These are phyloP conservation scores for Colaptes auratus DNA, from an alignment of 2,113 vertebrate species.

Conservation along the genomic window DNA sequence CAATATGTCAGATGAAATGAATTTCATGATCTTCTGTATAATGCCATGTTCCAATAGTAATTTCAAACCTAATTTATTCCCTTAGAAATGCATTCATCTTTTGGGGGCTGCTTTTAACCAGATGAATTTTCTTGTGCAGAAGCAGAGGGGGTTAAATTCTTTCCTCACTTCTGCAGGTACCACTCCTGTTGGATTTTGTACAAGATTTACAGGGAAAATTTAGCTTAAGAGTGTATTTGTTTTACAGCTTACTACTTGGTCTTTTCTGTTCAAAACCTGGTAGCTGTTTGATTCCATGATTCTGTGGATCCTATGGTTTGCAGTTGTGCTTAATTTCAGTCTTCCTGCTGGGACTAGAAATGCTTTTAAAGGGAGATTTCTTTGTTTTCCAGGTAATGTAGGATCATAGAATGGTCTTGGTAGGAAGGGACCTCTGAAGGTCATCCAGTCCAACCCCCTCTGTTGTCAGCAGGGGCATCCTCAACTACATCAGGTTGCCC, in stretches of 20 bases:
- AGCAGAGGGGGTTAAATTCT: conserved; percentile 44
- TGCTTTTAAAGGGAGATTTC: conserved; percentile 11
- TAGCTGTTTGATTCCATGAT: conserved; percentile 9
- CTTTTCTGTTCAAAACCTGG: not conserved
- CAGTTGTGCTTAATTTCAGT: conserved; percentile 20
- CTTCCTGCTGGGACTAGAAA: conserved; percentile 54
- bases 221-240: conserved; percentile 22
- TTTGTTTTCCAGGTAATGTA: conserved; percentile 25
- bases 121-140: conserved; percentile 59
- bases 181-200: not conserved
- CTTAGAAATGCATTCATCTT: conserved; percentile 65
- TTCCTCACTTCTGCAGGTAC: not conserved
- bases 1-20: conserved; percentile 65
- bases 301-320: not conserved
- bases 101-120: conserved; percentile 56
- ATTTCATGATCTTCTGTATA: conserved; percentile 70
- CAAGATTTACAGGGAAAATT: conserved; percentile 20
- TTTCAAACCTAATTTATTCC: conserved; percentile 73
- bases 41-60: conserved; percentile 68
- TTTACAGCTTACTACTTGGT: not conserved
- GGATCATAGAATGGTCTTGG: too few relatives aligned
- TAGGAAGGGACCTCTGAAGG: too few relatives aligned
- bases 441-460: too few relatives aligned
- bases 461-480: too few relatives aligned
- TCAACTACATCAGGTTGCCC: too few relatives aligned